Evolutionary conservation across 1,140 invertebrate genomes (phyloP).

Genomic region (Platorchestia sp.): DNA sequence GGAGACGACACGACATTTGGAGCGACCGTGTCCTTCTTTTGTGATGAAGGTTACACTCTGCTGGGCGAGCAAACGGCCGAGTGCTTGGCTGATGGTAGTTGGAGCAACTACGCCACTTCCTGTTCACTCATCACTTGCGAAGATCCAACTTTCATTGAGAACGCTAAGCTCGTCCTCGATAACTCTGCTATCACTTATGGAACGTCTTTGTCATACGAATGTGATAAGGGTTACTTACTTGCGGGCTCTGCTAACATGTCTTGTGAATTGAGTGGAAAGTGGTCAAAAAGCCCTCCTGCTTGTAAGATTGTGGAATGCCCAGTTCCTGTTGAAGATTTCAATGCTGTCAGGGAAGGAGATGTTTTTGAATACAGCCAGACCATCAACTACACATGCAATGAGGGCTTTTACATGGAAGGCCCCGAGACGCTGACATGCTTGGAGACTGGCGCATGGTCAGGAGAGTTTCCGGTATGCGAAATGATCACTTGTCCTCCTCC

Average conservation of each 20-base stretch:
- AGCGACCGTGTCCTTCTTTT: slow-evolving; percentile 66
- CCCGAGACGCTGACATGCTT: slow-evolving; percentile 69
- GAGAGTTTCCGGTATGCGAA: slow-evolving; percentile 69
- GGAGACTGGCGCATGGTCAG: slow-evolving; percentile 71
- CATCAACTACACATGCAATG: slow-evolving; percentile 70
- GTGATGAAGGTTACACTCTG: slow-evolving; percentile 68
- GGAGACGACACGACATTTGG: slow-evolving; percentile 65
- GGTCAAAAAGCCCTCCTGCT: slow-evolving; percentile 69
- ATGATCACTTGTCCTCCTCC: slow-evolving; percentile 68
- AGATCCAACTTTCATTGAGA: slow-evolving; percentile 61
- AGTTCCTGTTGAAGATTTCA: slow-evolving; percentile 63
- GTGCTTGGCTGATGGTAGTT: slow-evolving; percentile 69
- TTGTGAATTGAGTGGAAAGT: slow-evolving; percentile 72
- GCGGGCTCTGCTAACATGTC: slow-evolving; percentile 70
- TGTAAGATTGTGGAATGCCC: slow-evolving; percentile 68
- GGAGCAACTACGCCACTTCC: slow-evolving; percentile 68
- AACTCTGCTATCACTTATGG: slow-evolving; percentile 58
- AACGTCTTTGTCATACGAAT: slow-evolving; percentile 69
- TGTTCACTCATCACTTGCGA: slow-evolving; percentile 68
- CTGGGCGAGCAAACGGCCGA: slow-evolving; percentile 65
- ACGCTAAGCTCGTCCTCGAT: slow-evolving; percentile 66
- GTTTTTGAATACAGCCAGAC: slow-evolving; percentile 68
- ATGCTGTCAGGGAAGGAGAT: slow-evolving; percentile 62
- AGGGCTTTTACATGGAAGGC: slow-evolving; percentile 71
- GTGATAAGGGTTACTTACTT: slow-evolving; percentile 71